Base-by-base conservation (phyloP, 2,113 vertebrate genomes). In the Sceloporus tristichus region DNA sequence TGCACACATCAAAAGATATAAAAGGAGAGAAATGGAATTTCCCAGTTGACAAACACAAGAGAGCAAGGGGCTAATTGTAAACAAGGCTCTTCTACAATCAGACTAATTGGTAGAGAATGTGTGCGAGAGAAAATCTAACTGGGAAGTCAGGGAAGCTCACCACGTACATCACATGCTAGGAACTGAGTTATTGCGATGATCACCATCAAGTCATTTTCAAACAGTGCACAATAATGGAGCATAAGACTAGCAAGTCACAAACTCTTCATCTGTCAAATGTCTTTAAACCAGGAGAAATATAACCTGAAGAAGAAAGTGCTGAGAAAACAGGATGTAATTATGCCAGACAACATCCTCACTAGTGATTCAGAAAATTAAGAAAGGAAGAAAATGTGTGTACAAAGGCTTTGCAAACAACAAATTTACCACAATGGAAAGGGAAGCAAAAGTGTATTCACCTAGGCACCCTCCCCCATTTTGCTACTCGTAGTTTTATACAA, bases 21-120 rank as follows among this genome's bases (percentile, higher is more conserved):
- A 0, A 86, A 23, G 0, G 66, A 91, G 87, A 78, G 29, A n/a
- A 92, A 80, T 85, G 79, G 13, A 70, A 68, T 89, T 88, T 91
- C 73, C 70, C 9, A 90, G 18, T 6, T 85, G 54, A 92, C 87
- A 84, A 93, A 86, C 73, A 81, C 73, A 81, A 40, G 81, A 81
- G 85, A 95, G 84, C 8, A 83, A 91, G 9, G 89, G 48, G 10
- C 23, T 93, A 92, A 91, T 85, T 92, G 65, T 93, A 95, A 95
- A 82, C 48, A 94, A 91, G 73, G 75, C 8, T 89, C 7, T 16
- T 84, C 4, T 79, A 92, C 93, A 94, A 7, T 90, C 34, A 94
- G n/a, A 82, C 84, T 94, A 94, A 92, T 89, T 94, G 79, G 79
- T 77, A 40, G 2, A 89, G 83, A 94, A 88, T 62, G 56, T 13